phyloP scores from a whole-genome alignment of 2,888 invertebrate species.

The Cheilosia urbana region DNA sequence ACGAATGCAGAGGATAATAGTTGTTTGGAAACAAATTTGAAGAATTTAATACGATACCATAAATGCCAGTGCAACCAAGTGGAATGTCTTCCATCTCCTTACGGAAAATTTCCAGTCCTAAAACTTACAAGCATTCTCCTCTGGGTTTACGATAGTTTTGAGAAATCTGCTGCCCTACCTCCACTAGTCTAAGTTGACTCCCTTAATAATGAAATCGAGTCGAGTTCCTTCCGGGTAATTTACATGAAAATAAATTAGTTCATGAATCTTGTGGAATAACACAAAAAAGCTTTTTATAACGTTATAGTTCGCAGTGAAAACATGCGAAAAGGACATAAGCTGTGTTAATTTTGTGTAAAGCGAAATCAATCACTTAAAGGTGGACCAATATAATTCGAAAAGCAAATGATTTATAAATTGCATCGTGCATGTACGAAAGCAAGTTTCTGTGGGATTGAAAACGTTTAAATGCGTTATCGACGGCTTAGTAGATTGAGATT shows the following conservation, averaged over 20 bases:
- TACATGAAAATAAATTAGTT: constrained; percentile 66
- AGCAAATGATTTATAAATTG: constrained; percentile 24
- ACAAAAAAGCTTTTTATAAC: constrained; percentile 65
- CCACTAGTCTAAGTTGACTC: constrained; percentile 5
- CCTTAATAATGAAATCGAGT: constrained; percentile 39
- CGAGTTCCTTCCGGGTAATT: constrained; percentile 52
- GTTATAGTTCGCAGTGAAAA: constrained; percentile 20
- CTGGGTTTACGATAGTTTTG: constrained; percentile 50
- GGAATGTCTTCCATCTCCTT: constrained; percentile 45
- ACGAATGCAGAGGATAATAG: constrained; percentile 40
- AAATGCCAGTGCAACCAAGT: constrained; percentile 66
- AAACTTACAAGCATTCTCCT: constrained; percentile 31
- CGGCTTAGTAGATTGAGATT: neutral
- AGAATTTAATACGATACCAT: constrained; percentile 58
- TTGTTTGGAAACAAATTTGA: constrained; percentile 53
- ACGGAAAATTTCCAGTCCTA: constrained; percentile 34
- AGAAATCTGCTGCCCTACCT: constrained; percentile 19
- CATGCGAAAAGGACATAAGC: constrained; percentile 12
- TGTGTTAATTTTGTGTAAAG: constrained; percentile 8
- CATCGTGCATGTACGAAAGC: neutral
- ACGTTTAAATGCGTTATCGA: constrained; percentile 18
- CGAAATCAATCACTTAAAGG: constrained; percentile 41
- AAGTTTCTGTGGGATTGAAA: constrained; percentile 10
- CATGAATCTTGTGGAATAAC: constrained; percentile 45
- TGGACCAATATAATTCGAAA: constrained; percentile 27